Conservation (phyloP, 2,797 vertebrate species). For the Brachyrhaphis roseni region DNA sequence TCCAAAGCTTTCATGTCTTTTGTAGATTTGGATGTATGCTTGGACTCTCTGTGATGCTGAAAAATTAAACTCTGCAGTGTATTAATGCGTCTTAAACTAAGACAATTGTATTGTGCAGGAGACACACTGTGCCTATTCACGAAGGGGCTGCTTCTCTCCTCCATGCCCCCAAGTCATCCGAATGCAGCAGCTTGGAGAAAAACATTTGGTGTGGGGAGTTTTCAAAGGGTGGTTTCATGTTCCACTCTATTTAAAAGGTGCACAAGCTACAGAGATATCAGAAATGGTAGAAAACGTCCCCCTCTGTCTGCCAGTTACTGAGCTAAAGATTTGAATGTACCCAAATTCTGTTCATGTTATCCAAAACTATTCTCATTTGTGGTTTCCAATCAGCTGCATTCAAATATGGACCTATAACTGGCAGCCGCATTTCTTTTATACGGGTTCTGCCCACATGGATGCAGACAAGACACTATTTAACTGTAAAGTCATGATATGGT, state of each 20-base stretch:
- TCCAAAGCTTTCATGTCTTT: not conserved
- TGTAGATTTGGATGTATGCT: not conserved
- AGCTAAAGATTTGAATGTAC: not conserved
- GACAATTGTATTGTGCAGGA: constrained; percentile 33
- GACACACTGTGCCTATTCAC: constrained; percentile 10
- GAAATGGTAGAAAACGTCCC: constrained; percentile 34
- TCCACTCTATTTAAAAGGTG: constrained; percentile 67
- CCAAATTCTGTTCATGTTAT: not conserved
- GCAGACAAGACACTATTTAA: not conserved
- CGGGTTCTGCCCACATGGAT: not conserved
- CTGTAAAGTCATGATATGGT: not conserved
- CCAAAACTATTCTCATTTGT: not conserved
- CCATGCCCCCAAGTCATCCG: constrained; percentile 11
- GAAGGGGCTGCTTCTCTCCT: not conserved
- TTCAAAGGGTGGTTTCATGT: constrained; percentile 33
- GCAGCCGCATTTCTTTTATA: fast-evolving
- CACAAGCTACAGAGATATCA: constrained; percentile 60
- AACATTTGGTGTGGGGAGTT: constrained; percentile 35
- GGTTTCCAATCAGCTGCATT: constrained; percentile 1
- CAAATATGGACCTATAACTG: constrained; percentile 5
- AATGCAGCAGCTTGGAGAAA: constrained; percentile 26
- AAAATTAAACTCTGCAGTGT: not conserved
- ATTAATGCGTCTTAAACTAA: not conserved
- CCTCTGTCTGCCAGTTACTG: not conserved
- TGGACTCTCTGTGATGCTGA: not conserved